These are phyloP conservation scores for Ptiloglossa arizonensis DNA, from an alignment of 1,140 invertebrate genomes.

Conservation along the genomic window DNA sequence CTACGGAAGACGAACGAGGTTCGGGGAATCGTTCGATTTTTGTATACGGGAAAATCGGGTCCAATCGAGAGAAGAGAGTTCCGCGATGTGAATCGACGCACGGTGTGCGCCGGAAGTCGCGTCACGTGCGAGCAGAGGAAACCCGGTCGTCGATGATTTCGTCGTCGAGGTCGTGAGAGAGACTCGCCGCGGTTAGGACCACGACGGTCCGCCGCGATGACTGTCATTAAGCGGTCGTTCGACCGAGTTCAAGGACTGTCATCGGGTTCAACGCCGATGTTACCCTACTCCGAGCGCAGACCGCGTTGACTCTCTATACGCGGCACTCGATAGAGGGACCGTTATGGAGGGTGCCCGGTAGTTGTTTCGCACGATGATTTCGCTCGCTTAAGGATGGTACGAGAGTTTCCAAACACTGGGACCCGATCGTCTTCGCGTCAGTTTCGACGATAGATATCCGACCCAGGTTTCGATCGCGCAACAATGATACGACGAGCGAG, in stretches of 20 bases:
- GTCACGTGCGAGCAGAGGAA: conserved; percentile 5
- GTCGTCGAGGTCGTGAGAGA: conserved; percentile 8
- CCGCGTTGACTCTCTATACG: background rate
- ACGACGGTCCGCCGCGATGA: conserved; percentile 34
- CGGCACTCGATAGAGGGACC: background rate
- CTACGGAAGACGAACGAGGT: too few species aligned
- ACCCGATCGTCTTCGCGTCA: too few species aligned
- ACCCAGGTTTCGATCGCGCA: too few species aligned
- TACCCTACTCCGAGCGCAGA: background rate
- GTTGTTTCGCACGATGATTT: too few species aligned
- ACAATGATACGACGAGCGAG: too few species aligned
- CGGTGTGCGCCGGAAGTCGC: too few species aligned
- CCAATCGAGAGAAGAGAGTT: too few species aligned
- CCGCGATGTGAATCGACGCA: background rate
- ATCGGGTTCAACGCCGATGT: conserved; percentile 8
- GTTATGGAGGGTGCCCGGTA: background rate
- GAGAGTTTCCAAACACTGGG: too few species aligned
- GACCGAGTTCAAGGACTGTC: conserved; percentile 48
- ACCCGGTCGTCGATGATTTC: conserved; percentile 20
- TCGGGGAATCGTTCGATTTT: too few species aligned
- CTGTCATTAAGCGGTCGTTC: conserved; percentile 34
- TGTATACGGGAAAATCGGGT: too few species aligned
- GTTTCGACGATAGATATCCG: too few species aligned
- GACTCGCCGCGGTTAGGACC: background rate
- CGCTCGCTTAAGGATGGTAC: too few species aligned